phyloP scores from a whole-genome alignment of 1,140 invertebrate species.

The Zelostemma sp. region DNA sequence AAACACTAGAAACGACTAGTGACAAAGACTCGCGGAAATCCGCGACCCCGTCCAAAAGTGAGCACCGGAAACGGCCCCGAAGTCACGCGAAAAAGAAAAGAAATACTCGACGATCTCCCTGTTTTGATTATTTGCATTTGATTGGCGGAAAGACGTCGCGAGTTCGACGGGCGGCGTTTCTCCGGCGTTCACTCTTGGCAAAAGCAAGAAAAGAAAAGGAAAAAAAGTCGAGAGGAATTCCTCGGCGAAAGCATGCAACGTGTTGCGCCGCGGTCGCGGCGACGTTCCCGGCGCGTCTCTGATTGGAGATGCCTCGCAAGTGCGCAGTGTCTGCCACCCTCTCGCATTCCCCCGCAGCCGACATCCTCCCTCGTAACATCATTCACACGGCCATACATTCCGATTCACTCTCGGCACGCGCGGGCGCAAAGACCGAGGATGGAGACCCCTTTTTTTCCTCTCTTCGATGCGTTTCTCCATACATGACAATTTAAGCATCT shows the following conservation, averaged over 20 bases:
- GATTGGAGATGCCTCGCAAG: conserved; percentile 47
- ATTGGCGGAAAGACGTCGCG: too few species aligned
- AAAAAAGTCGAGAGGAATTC: neutral
- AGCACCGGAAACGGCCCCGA: too few species aligned
- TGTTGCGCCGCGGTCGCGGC: conserved; percentile 17
- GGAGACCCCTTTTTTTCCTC: neutral
- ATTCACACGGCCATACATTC: conserved; percentile 31
- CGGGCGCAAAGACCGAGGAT: neutral
- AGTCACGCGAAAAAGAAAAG: too few species aligned
- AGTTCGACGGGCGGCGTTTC: too few species aligned
- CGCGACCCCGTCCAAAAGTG: too few species aligned
- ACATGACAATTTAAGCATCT: neutral
- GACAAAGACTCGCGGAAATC: conserved; percentile 44
- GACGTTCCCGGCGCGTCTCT: neutral
- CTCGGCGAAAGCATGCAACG: conserved; percentile 6
- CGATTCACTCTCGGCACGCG: neutral
- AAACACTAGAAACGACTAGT: conserved; percentile 46
- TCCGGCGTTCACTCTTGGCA: too few species aligned
- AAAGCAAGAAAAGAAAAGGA: neutral
- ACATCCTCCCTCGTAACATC: conserved; percentile 26
- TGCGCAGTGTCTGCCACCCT: conserved; percentile 61
- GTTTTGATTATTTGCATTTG: too few species aligned
- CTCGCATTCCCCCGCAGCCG: conserved; percentile 35
- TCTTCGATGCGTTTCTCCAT: neutral
- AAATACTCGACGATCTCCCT: too few species aligned